Evolutionary conservation across 1,140 invertebrate genomes (phyloP), one percentile per base, ranked within the genome.

Genomic region (Aphelenchoides avenae): DNA sequence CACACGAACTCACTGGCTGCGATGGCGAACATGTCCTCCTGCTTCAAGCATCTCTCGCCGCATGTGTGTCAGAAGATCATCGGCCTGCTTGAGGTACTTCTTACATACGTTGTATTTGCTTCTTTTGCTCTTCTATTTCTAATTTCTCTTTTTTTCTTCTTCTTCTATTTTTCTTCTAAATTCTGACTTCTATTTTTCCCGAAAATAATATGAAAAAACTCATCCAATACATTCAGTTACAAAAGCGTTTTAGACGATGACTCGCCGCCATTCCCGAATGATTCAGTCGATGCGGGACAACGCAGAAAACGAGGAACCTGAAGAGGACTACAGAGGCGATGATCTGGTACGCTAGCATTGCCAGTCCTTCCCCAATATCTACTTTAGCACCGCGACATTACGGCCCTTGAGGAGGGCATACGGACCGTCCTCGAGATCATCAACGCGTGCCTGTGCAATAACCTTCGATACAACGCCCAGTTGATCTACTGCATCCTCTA

Each of bases 1-100:
- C 91, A 95, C 71, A 93, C 89, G 13, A 95, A 95, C 80, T 93
- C 94, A 79, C 81, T 98, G 46, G 94, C 94, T 39, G 92, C 93
- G 4, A 81, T 98, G 57, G 93, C 94, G 33, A 99, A 99, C 73
- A 97, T 98, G 92, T 88, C 89, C 40, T 86, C 87, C 57, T 88
- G 95, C 78, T 96, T 97, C 76, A 85, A 87, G 73, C 85, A 88
- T 54, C 80, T 99, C 20, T 91, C 96, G 81, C 89, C 91, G 0
- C 94, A 94, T 79, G 93, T 96, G 24, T 89, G 89, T 64, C 92
- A 99, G 79, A 84, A 91, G 73, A 79, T 75, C 3, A 70, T 77
- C 48, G 73, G 73, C 7, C 48, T 78, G n/a, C 39, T 75, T 1
- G 72, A 77, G 70, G 65, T 77, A n/a, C 11, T 48, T 34, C n/a